Conservation (phyloP, 1,140 invertebrate genomes). For the Chelonus insularis region DNA sequence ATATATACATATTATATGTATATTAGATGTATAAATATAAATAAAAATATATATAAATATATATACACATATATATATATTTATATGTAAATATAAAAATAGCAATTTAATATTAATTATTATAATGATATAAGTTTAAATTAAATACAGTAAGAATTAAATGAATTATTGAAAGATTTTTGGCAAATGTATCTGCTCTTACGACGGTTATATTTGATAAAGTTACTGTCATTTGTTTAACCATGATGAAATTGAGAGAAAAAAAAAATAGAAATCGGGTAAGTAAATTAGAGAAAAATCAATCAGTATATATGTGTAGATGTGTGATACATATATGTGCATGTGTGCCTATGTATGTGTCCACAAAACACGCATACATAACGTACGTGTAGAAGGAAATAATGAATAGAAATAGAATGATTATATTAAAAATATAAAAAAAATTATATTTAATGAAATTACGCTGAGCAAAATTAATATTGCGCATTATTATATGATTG, state of each 20-base stretch:
- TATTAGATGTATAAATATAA: conserved; percentile 6
- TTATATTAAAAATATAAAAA: neutral
- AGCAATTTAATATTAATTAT: neutral
- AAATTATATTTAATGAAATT: neutral
- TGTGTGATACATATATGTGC: conserved; percentile 23
- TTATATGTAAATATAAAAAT: neutral
- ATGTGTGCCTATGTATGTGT: conserved; percentile 30
- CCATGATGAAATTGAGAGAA: conserved; percentile 6
- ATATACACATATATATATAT: neutral
- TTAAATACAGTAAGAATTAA: neutral
- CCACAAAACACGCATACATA: conserved; percentile 10
- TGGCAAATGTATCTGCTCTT: conserved; percentile 33
- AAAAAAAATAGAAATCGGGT: conserved; percentile 13
- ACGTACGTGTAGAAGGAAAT: conserved; percentile 12
- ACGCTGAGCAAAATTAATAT: neutral
- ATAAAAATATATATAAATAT: neutral
- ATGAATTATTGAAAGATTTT: conserved; percentile 8
- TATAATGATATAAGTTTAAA: neutral
- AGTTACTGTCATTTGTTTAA: conserved; percentile 19
- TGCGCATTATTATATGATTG: conserved; percentile 52
- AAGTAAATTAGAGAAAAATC: conserved; percentile 19
- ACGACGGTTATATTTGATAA: conserved; percentile 23
- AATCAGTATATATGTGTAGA: conserved; percentile 31
- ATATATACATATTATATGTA: too few relatives aligned
- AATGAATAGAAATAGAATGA: conserved; percentile 4